Evolutionary conservation across 2,113 vertebrate genomes (phyloP).

Genomic region (Stegastes partitus): DNA sequence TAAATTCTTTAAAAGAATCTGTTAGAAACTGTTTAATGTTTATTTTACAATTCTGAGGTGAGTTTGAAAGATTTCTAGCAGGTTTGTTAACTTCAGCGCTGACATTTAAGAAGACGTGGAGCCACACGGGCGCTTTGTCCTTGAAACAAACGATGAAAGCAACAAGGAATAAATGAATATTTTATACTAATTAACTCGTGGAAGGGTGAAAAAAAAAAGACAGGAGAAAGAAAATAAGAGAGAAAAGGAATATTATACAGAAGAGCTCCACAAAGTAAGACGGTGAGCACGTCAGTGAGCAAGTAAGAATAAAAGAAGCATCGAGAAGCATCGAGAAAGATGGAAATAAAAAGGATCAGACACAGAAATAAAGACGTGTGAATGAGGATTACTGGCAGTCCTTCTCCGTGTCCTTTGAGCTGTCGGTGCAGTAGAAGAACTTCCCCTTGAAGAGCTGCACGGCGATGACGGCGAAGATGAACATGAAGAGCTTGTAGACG

Average conservation of each 20-base stretch:
- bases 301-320: neutral
- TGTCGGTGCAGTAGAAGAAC: slow-evolving; percentile 98
- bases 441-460: slow-evolving; percentile 99
- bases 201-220: too few relatives aligned
- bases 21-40: too few relatives aligned
- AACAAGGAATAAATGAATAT: too few relatives aligned
- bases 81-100: too few relatives aligned
- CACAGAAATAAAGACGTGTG: neutral
- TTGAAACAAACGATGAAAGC: too few relatives aligned
- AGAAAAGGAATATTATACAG: neutral
- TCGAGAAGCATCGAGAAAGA: neutral
- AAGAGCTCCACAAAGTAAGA: neutral
- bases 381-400: slow-evolving; percentile 91
- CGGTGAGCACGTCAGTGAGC: neutral
- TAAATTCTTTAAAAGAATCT: too few relatives aligned
- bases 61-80: too few relatives aligned
- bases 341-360: neutral
- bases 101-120: too few relatives aligned
- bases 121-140: too few relatives aligned
- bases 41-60: too few relatives aligned
- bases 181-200: too few relatives aligned
- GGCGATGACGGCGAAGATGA: slow-evolving; percentile 98
- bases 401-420: slow-evolving; percentile 95
- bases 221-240: neutral
- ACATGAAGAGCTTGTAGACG: slow-evolving; percentile 99